phyloP scores from a whole-genome alignment of 2,113 vertebrate species.

The Apeltes quadracus region DNA sequence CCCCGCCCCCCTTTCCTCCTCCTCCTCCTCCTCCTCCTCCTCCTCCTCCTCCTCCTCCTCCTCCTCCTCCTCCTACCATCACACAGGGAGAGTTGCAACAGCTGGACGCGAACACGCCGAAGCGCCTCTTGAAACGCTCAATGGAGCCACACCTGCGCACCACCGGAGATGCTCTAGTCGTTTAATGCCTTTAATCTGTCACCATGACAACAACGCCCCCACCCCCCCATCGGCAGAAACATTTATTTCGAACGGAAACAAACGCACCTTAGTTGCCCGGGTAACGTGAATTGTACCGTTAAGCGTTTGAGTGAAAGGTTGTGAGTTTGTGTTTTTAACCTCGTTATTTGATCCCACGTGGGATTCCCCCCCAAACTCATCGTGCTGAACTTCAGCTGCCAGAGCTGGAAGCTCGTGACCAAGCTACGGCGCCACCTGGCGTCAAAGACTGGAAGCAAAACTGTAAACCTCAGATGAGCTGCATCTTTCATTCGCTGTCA shows the following conservation, averaged over 20 bases:
- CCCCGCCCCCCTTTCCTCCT: background rate
- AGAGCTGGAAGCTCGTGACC: background rate
- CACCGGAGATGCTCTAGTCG: background rate
- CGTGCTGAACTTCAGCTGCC: background rate
- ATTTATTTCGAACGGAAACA: no score
- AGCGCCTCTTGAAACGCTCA: no score
- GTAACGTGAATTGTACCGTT: no score
- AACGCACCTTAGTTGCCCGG: no score
- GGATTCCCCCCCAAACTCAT: background rate
- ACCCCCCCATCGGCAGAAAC: background rate
- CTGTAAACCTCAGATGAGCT: background rate
- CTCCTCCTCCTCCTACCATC: slow-evolving; percentile 12
- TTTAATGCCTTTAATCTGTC: slow-evolving; percentile 66
- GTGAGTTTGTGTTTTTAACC: no score
- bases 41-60: background rate
- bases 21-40: slow-evolving; percentile 1
- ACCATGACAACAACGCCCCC: slow-evolving; percentile 51
- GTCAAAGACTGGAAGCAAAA: background rate
- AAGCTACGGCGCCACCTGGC: slow-evolving; percentile 39
- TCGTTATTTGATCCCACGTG: no score
- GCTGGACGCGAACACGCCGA: no score
- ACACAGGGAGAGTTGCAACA: slow-evolving; percentile 27
- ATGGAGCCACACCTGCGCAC: no score
- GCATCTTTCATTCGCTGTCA: background rate
- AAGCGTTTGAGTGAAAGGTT: no score